Conservation (phyloP, 2,888 invertebrate species). For the Phyllotreta striolata region DNA sequence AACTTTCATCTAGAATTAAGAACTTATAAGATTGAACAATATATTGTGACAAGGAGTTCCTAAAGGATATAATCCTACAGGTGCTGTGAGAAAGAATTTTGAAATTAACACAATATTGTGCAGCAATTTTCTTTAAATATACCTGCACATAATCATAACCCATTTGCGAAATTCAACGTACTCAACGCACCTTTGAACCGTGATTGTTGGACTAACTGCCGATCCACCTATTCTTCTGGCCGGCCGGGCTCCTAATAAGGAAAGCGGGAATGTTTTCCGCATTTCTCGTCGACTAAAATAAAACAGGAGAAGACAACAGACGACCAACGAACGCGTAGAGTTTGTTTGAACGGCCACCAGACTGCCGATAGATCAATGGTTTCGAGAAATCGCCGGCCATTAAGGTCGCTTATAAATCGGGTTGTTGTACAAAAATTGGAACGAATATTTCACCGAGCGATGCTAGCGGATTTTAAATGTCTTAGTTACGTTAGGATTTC, state of each 20-base stretch:
- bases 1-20: no score
- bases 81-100: no score
- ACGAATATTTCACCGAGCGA: conserved; percentile 5
- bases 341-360: background rate
- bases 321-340: no score
- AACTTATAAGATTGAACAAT: no score
- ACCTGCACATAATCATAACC: no score
- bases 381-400: conserved; percentile 23
- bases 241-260: conserved; percentile 4
- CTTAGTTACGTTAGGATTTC: conserved; percentile 2
- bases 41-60: no score
- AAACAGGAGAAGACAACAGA: conserved; percentile 9
- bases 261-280: conserved; percentile 23
- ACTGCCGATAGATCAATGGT: conserved; percentile 31
- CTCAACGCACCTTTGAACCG: background rate
- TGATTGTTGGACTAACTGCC: background rate
- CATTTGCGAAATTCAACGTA: background rate
- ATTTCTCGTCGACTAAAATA: conserved; percentile 9
- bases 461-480: conserved; percentile 9
- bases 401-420: conserved; percentile 24
- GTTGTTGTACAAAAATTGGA: conserved; percentile 24
- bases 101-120: no score
- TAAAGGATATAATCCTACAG: no score
- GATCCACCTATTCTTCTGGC: background rate
- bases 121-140: no score